Base-by-base conservation (phyloP, 2,113 vertebrate genomes). In the Alligator mississippiensis region DNA sequence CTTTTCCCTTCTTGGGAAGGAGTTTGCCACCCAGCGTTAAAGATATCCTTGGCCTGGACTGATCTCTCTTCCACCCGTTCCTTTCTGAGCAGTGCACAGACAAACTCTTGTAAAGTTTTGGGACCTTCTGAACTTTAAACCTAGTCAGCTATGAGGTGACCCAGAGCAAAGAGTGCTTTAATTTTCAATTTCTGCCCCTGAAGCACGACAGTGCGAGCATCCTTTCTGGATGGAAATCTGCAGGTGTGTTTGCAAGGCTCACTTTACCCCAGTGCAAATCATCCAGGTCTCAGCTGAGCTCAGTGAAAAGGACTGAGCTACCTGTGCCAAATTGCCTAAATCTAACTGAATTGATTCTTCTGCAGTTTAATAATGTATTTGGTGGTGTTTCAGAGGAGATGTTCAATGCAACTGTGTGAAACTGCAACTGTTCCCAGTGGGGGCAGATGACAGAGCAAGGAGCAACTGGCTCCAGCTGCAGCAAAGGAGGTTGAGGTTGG, bases 1-100 rank as follows among this genome's bases (percentile, higher is more conserved):
- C 2, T 13, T 2, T 10, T 72, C 11, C 70, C 5, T 25, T 17
- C 24, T 13, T 9, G 24, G 72, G 15, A 15, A 64, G 28, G 47
- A 81, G 34, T 57, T 21, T 2, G 28, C 30, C 47, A 8, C n/a
- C 9, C 24, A 30, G 24, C 0, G 0, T 19, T 3, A 38, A 5
- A 1, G 47, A 62, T n/a, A 77, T 27, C 70, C 12, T 34, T 57
- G 63, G 14, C 76, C 4, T 58, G 12, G 1, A 5, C 27, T 76
- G 54, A 15, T 21, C 34, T 27, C 61, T 30, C 17, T 19, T 55
- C 62, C 30, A 22, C 6, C 28, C 28, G 19, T 2, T 4, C 12
- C 61, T 3, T 62, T 61, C 2, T 2, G 17, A 59, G 38, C 72
- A 74, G 62, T 1, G 13, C 18, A 7, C 38, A 55, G 22, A 6